Conservation (phyloP, 2,797 vertebrate species). For the Huso huso region DNA sequence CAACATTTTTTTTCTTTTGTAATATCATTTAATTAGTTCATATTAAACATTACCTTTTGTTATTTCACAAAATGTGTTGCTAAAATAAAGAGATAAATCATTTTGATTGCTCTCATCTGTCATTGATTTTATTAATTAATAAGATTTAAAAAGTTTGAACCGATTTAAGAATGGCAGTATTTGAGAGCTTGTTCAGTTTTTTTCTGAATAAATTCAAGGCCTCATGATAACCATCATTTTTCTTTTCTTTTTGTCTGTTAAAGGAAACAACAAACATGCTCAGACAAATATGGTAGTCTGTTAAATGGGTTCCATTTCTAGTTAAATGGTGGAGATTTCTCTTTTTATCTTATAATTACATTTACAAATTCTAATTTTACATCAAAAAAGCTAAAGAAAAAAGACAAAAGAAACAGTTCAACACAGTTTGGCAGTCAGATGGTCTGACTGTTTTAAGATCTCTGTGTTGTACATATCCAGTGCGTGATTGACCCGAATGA, state of each 20-base stretch:
- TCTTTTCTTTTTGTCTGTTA: conserved; percentile 61
- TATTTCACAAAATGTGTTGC: conserved; percentile 29
- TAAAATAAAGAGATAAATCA: conserved; percentile 50
- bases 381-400: conserved; percentile 65
- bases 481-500: conserved; percentile 94
- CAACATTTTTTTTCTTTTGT: conserved; percentile 6
- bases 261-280: conserved; percentile 92
- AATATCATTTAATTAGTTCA: conserved; percentile 39
- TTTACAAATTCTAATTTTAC: conserved; percentile 81
- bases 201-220: conserved; percentile 74
- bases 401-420: conserved; percentile 64
- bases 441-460: conserved; percentile 97
- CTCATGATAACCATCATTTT: conserved; percentile 60
- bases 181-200: conserved; percentile 58
- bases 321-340: conserved; percentile 55
- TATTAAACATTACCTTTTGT: conserved; percentile 48
- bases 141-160: conserved; percentile 58
- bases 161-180: conserved; percentile 73
- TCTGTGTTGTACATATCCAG: conserved; percentile 98
- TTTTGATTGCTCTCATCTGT: conserved; percentile 51
- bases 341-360: conserved; percentile 73
- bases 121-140: conserved; percentile 32
- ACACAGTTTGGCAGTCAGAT: conserved; percentile 96
- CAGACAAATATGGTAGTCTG: conserved; percentile 81
- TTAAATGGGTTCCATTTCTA: conserved; percentile 69